Conservation (phyloP, 2,888 invertebrate species). For the Stenichneumon culpator region DNA sequence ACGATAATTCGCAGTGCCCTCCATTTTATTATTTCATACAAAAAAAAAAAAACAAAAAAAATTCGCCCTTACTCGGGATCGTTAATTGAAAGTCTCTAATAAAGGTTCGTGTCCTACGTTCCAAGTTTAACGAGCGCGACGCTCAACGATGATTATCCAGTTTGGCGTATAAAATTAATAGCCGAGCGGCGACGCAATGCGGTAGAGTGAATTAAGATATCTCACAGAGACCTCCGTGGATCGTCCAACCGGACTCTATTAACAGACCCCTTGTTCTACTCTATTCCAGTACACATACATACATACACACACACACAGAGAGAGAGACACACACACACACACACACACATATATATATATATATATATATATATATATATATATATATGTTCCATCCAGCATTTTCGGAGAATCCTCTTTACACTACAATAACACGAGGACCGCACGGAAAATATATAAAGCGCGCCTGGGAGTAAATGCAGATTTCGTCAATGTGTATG, state of each 20-base stretch:
- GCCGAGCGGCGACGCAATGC: conserved; percentile 37
- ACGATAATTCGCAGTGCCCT: too few relatives aligned
- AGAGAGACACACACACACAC: too few relatives aligned
- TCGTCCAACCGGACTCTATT: conserved; percentile 35
- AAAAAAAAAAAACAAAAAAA: background rate
- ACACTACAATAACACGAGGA: background rate
- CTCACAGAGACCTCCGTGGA: background rate
- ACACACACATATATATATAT: too few relatives aligned
- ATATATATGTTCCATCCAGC: background rate
- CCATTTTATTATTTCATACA: too few relatives aligned
- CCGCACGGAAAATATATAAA: conserved; percentile 17
- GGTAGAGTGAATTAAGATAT: conserved; percentile 43
- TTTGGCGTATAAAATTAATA: conserved; percentile 28
- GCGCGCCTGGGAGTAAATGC: conserved; percentile 8
- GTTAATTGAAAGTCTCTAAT: background rate
- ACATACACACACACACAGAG: too few relatives aligned
- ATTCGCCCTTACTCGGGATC: background rate
- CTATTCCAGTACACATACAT: background rate
- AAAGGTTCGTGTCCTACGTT: background rate
- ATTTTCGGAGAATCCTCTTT: background rate
- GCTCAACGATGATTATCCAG: conserved; percentile 24
- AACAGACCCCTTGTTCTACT: conserved; percentile 1
- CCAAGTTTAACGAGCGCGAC: conserved; percentile 9
- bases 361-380: background rate
- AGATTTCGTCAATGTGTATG: conserved; percentile 25